Percentiles rank a stretch among this genome's conserved stretches.
phyloP scores from a whole-genome alignment of 2,888 invertebrate species.

The Tanytarsus gracilentus region DNA sequence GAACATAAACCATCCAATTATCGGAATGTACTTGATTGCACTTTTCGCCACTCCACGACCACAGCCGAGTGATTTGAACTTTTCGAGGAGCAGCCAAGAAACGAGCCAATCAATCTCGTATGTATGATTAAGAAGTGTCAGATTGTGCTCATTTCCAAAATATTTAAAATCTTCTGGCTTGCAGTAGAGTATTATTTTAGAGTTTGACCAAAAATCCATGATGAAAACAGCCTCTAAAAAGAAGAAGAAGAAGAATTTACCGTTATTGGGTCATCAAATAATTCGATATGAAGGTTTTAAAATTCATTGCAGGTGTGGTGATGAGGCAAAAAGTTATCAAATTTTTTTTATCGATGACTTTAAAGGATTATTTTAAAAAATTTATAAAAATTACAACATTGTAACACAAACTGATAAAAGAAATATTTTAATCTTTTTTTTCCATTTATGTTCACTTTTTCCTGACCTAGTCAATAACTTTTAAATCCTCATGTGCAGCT shows the following conservation, averaged over 20 bases:
- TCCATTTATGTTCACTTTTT: no score
- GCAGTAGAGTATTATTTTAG: constrained; percentile 57
- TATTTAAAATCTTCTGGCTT: constrained; percentile 63
- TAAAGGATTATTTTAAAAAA: no score
- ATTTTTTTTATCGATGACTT: no score
- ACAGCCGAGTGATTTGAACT: constrained; percentile 5
- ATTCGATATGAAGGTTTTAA: not conserved
- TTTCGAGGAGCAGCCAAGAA: constrained; percentile 55
- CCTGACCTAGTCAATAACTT: no score
- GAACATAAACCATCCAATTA: constrained; percentile 86
- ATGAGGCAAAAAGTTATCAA: no score
- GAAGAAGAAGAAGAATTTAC: not conserved
- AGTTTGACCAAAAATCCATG: constrained; percentile 80
- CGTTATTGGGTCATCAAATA: not conserved
- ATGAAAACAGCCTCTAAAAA: constrained; percentile 51
- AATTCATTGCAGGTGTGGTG: not conserved
- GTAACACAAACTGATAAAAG: no score
- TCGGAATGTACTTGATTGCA: constrained; percentile 62
- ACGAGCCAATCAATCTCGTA: constrained; percentile 87
- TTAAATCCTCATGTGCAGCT: no score
- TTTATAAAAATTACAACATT: no score
- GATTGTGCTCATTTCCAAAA: constrained; percentile 74
- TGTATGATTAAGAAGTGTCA: constrained; percentile 78
- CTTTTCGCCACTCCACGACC: constrained; percentile 13
- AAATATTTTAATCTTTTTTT: no score